A percentile compares a stretch with the other conserved stretches of the same genome.
phyloP scores from a whole-genome alignment of 2,888 invertebrate genomes.

The Drymonia ruficornis region DNA sequence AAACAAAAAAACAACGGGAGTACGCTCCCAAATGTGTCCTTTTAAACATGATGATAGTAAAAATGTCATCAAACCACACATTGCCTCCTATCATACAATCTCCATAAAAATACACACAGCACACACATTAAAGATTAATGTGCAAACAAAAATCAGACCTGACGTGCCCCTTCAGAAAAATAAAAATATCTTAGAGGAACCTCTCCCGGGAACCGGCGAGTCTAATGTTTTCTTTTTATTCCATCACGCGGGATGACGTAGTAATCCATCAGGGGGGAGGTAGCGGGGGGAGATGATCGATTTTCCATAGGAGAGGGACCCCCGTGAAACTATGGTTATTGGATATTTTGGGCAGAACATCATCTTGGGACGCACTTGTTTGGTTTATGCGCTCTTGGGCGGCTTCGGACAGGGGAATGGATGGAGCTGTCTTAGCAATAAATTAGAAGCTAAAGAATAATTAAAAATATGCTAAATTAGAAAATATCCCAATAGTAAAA shows the following conservation, averaged over 20 bases:
- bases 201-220: constrained; percentile 61
- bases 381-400: constrained; percentile 55
- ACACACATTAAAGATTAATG: constrained; percentile 58
- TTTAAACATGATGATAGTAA: too few relatives aligned
- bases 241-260: constrained; percentile 67
- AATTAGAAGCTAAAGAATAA: neutral
- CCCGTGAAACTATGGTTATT: constrained; percentile 80
- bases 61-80: too few relatives aligned
- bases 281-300: constrained; percentile 63
- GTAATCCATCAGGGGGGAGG: constrained; percentile 70
- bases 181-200: constrained; percentile 62
- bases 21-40: too few relatives aligned
- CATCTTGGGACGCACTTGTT: constrained; percentile 63
- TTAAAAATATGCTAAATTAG: too few relatives aligned
- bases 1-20: too few relatives aligned
- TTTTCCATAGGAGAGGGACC: constrained; percentile 65
- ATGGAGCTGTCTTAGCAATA: constrained; percentile 31
- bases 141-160: constrained; percentile 61
- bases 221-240: constrained; percentile 82
- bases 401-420: constrained; percentile 36
- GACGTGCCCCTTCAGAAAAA: constrained; percentile 63
- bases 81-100: neutral
- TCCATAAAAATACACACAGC: constrained; percentile 31
- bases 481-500: too few relatives aligned
- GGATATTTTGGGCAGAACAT: constrained; percentile 69